Percentiles rank a stretch among this genome's conserved stretches.
phyloP scores from a whole-genome alignment of 2,797 vertebrate species.

The Acipenser oxyrinchus region DNA sequence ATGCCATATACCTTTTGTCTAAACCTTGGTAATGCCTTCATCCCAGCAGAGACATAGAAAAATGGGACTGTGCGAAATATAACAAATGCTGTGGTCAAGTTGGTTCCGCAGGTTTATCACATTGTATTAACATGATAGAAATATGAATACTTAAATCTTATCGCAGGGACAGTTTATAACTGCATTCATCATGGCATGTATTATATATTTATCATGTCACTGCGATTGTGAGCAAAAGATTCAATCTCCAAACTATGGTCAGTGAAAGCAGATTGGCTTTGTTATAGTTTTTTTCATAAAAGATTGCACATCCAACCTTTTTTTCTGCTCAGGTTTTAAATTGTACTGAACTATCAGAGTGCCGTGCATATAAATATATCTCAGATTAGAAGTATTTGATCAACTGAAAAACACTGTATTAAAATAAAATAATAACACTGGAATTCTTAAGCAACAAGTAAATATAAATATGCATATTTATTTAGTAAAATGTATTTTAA shows the following conservation, averaged over 20 bases:
- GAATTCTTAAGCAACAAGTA: too few species aligned
- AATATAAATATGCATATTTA: too few species aligned
- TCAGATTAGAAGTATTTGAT: too few species aligned
- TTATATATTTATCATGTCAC: slow-evolving; percentile 91
- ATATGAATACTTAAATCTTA: slow-evolving; percentile 95
- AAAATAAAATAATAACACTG: too few species aligned
- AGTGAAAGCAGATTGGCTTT: slow-evolving; percentile 37
- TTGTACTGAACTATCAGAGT: too few species aligned
- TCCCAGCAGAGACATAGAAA: slow-evolving; percentile 59
- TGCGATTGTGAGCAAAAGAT: slow-evolving; percentile 69
- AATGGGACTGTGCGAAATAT: slow-evolving; percentile 65
- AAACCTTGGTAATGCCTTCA: slow-evolving; percentile 28
- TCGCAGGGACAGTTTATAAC: slow-evolving; percentile 88
- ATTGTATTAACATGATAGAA: slow-evolving; percentile 90
- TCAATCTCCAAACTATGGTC: slow-evolving; percentile 71
- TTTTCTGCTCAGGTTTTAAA: slow-evolving; percentile 14
- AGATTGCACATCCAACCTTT: slow-evolving; percentile 41
- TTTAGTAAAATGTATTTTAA: too few species aligned
- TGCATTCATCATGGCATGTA: slow-evolving; percentile 88
- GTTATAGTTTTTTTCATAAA: slow-evolving; percentile 41
- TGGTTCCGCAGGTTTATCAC: slow-evolving; percentile 77
- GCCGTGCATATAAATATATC: too few species aligned
- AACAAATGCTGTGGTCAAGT: slow-evolving; percentile 68
- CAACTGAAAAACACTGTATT: too few species aligned
- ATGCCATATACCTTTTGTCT: slow-evolving; percentile 25